Base-by-base conservation (phyloP, 2,113 vertebrate genomes). In the Aspidoscelis tigris region DNA sequence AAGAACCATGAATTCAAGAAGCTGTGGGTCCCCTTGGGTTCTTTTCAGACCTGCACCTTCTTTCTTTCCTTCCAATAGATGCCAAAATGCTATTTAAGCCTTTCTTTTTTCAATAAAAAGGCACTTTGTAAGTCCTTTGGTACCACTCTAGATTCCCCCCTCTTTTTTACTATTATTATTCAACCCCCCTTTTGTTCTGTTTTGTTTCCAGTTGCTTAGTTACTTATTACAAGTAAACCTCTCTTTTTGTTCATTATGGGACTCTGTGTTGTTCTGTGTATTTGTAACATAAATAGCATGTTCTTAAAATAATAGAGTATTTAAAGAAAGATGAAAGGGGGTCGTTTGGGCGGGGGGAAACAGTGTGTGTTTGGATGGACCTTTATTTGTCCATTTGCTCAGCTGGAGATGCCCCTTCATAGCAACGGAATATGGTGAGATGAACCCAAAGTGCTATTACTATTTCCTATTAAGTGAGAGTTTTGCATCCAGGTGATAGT, bases 201-300 rank as follows among this genome's bases (percentile, higher is more conserved):
- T 74, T 74, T 74, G 72, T 70, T 70, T 75, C 50, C 26, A 26
- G 73, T 75, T 75, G 73, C 73, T 75, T 75, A 50, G 73, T 50
- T 26, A 75, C 44, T 75, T 75, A 75, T 50, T 75, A 22, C 73
- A 75, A 4, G 21, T 24, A 75, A 75, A 75, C 26, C 9, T 75
- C 44, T 24, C 21, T 50, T 50, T 74, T 74, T 75, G 73, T 50
- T 50, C 47, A 47, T 50, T 50, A 26, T 50, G 44, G 44, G 73
- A n/a, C 4, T 10, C 66, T n/a, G 21, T 26, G 22, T 70, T 26
- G 22, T 70, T 43, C 44, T 47, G 44, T 24, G 50, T 50, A 21
- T 50, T 75, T 75, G 43, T 50, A 26, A 50, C 12, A 22, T 75
- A 75, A 75, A 12, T 75, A 44, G 7, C 73, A 75, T 75, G 33